Evolutionary conservation across 2,797 vertebrate genomes (phyloP), one percentile per base, ranked within the genome.

Genomic region (Malacoctenus gilli): DNA sequence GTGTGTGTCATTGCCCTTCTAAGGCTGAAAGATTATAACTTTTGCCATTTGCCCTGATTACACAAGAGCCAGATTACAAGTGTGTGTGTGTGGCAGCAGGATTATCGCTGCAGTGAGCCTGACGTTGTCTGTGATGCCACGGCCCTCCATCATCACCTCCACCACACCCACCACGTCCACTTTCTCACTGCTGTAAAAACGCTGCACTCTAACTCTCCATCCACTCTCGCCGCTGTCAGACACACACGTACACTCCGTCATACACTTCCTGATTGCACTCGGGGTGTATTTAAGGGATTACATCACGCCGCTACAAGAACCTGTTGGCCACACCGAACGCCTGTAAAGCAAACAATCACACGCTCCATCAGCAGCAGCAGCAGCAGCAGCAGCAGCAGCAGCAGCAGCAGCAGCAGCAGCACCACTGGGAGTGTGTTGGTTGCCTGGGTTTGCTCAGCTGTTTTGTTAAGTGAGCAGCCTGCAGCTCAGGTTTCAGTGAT

Each of bases 1-100:
- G 5, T 43, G 36, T n/a, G 36, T n/a, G 23, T 40, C 11, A 50
- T 52, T 59, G 41, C 44, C 19, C 10, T 31, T 19, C 14, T 4
- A 31, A 55, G 20, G 18, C 12, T 35, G 23, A 34, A 16, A 78
- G 77, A 80, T 84, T 76, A 62, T 32, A 43, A 18, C 64, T 75
- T 59, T 79, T 77, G 49, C 34, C 6, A 6, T 52, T 65, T 30
- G 3, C 9, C 14, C n/a, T 0, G 76, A 73, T 84, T 83, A 71
- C 72, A 67, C 62, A 75, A 77, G 32, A 61, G 19, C 21, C 44
- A 78, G 84, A 79, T 87, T 84, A 82, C 49, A 66, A 6, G 25
- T 28, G 49, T 32, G 0, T 41, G 9, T 1, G 30, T 5, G 50
- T 22, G 15, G 46, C 56, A 44, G 52, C 32, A 12, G 73, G 84